Evolutionary conservation across 2,888 invertebrate genomes (phyloP).

Genomic region (Trypoxylon attenuatum): DNA sequence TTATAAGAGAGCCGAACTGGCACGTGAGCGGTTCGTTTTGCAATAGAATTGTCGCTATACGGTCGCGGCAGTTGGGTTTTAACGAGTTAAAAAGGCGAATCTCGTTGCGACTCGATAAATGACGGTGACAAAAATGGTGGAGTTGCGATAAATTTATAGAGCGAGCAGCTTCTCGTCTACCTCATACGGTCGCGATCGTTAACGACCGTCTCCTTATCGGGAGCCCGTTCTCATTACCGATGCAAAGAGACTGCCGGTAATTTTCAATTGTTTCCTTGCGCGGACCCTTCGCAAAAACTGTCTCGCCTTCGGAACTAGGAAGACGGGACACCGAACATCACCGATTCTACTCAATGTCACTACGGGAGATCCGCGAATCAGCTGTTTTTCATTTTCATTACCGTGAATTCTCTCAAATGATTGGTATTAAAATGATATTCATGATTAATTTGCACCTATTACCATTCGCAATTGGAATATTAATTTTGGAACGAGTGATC

Average conservation of each 20-base stretch:
- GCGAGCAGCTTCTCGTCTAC: conserved; percentile 43
- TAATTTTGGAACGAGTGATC: too few relatives aligned
- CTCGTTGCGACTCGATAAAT: conserved; percentile 60
- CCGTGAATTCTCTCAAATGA: too few relatives aligned
- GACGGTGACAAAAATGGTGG: conserved; percentile 66
- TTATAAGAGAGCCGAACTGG: conserved; percentile 9
- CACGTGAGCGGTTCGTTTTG: conserved; percentile 21
- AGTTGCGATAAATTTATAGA: conserved; percentile 62
- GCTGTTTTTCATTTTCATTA: too few relatives aligned
- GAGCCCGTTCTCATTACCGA: conserved; percentile 54
- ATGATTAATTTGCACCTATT: too few relatives aligned
- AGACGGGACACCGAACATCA: conserved; percentile 26
- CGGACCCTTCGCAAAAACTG: conserved; percentile 32
- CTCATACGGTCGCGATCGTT: conserved; percentile 49
- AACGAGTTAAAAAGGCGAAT: conserved; percentile 52
- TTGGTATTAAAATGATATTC: too few relatives aligned
- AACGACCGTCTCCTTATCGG: conserved; percentile 56
- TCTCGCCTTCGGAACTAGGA: conserved; percentile 33
- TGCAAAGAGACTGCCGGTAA: conserved; percentile 52
- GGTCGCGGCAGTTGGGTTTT: conserved; percentile 20
- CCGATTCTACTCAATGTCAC: background rate
- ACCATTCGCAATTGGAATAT: too few relatives aligned
- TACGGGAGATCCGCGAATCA: too few relatives aligned
- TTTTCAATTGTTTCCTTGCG: conserved; percentile 58
- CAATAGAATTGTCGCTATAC: conserved; percentile 37